Evolutionary conservation across 2,888 invertebrate species (phyloP).

Genomic region (Harpalus rufipes): DNA sequence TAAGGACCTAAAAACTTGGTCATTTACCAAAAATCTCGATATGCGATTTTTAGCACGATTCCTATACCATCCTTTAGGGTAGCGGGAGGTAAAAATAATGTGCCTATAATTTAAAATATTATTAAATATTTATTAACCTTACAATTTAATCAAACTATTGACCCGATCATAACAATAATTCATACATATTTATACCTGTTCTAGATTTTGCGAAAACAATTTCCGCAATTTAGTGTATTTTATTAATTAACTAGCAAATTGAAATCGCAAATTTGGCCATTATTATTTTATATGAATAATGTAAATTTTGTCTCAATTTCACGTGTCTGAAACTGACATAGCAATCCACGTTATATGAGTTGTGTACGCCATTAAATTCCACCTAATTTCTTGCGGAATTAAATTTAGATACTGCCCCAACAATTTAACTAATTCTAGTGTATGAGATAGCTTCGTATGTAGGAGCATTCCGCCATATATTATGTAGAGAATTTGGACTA

Average conservation of each 20-base stretch:
- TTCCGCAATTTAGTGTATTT: slow-evolving; percentile 9
- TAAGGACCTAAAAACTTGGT: no score
- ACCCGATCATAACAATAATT: not conserved
- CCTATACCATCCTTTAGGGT: no score
- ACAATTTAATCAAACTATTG: not conserved
- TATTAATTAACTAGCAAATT: slow-evolving; percentile 30
- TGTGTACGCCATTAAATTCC: slow-evolving; percentile 21
- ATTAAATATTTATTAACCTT: not conserved
- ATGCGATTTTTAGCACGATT: no score
- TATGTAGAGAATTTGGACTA: not conserved
- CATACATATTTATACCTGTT: not conserved
- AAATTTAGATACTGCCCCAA: not conserved
- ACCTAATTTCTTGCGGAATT: slow-evolving; percentile 13
- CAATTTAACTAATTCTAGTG: not conserved
- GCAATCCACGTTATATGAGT: slow-evolving; percentile 12
- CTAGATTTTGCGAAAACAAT: slow-evolving; percentile 2
- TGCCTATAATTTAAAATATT: not conserved
- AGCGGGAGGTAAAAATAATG: not conserved
- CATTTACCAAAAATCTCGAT: no score
- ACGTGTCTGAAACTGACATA: not conserved
- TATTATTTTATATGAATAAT: slow-evolving; percentile 16
- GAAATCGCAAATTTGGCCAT: not conserved
- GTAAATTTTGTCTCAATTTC: slow-evolving; percentile 8
- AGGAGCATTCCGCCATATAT: not conserved
- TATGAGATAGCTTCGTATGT: not conserved